Evolutionary conservation across 2,888 invertebrate genomes (phyloP), one percentile per base, ranked within the genome.

Genomic region (Allygus modestus): DNA sequence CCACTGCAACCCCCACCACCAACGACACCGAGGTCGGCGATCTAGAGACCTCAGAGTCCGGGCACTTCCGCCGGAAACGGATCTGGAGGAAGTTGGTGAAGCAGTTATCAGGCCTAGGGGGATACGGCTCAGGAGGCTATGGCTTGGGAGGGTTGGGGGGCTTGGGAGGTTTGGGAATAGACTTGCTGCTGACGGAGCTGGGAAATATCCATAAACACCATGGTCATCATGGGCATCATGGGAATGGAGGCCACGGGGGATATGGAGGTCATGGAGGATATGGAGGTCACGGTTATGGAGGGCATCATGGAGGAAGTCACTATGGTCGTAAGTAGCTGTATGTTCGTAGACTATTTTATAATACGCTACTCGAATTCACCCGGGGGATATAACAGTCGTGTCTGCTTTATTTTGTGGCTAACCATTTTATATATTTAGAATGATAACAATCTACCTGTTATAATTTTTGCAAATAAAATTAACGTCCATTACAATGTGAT

Each of bases 31-130:
- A 51, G 26, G 51, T 1, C 20, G 51, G 43, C 15, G 46, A 43
- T n/a, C 33, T 77, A 51, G 77, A 77, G 2, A 77, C 77, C 31
- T 26, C 51, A 9, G 77, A 77, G 51, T 15, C 77, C 28, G 77
- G 77, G n/a, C 77, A 77, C 77, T 77, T 77, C 51, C 46, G 77
- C 11, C 26, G 77, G 20, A 46, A 51, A n/a, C 28, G 54, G 31
- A 28, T 77, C 2, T 77, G 77, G 77, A 77, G 51, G 51, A 77
- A 46, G 17, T 15, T 77, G 12, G 23, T 28, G 26, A 46, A 77
- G 31, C 51, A 51, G 46, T 17, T 77, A 7, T 46, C 28, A 20
- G 23, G 73, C 17, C 43, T 73, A 4, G 73, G 73, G 12, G 20
- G 77, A 2, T 77, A 77, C 31, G 51, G 69, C 33, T 15, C 31